These are phyloP conservation scores for Dolichopus griseipennis DNA, from an alignment of 2,888 invertebrate species.

Conservation along the genomic window DNA sequence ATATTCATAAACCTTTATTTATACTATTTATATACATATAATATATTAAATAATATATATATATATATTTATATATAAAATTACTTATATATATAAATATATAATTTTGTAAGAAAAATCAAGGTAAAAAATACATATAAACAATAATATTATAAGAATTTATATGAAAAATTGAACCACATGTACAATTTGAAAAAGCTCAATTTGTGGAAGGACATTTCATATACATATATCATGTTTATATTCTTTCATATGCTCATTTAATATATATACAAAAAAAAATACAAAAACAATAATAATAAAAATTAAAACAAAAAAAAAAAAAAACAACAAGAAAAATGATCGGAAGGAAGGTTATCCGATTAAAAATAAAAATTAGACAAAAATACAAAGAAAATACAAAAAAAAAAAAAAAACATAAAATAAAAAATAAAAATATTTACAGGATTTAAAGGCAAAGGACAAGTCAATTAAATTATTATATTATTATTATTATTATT, in stretches of 20 bases:
- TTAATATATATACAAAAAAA: neutral
- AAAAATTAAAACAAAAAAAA: neutral
- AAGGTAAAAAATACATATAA: neutral
- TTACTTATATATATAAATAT: no score
- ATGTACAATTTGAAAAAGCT: neutral
- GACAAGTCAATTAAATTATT: constrained; percentile 4
- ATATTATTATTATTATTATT: neutral
- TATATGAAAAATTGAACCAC: no score
- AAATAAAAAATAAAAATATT: neutral
- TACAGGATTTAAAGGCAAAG: constrained; percentile 1
- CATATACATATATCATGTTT: neutral
- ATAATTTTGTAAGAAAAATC: neutral
- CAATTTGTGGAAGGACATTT: neutral
- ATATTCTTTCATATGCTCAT: neutral
- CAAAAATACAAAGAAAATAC: no score
- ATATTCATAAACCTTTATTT: no score
- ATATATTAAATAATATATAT: no score
- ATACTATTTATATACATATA: no score
- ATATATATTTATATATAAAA: no score
- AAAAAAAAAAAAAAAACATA: no score
- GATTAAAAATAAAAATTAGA: constrained; percentile 1
- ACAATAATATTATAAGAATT: no score
- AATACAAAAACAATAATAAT: neutral
- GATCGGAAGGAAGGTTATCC: constrained; percentile 4
- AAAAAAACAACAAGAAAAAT: neutral